Base-by-base conservation (phyloP, 2,797 vertebrate genomes). In the Ctenopoma kingsleyae region DNA sequence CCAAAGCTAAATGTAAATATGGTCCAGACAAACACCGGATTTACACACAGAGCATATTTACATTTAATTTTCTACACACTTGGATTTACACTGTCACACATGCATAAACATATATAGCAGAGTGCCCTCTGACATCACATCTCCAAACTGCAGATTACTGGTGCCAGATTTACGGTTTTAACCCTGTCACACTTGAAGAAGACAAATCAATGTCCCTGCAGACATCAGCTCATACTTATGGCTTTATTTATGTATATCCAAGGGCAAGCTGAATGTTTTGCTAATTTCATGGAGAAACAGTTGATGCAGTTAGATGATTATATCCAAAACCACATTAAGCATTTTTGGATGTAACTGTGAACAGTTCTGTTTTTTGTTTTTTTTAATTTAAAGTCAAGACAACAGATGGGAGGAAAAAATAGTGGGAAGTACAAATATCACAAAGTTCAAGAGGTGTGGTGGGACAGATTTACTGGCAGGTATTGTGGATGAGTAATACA, bases 201-300 rank as follows among this genome's bases (percentile, higher is more conserved):
- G 88, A 86, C 79, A 86, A 90, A 89, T 92, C 88, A 90, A 86
- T 88, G 84, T 91, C 87, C 79, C 83, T n/a, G 62, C 77, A 90
- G 85, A 89, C 81, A 35, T 71, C 71, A 72, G 76, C 85, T 89
- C 85, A 62, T 76, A 51, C 81, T 80, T 80, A 66, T 58, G 41
- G 77, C 47, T 85, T 87, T 91, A 91, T 90, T 89, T 90, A 91
- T 92, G 88, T 87, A 91, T 89, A 92, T 89, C 85, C 87, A 84
- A 85, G 72, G 77, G 90, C 54, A 16, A 83, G 76, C 35, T 69
- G 60, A 63, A 71, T 50, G 57, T 80, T 77, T 82, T 49, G 49
- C 47, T 63, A 69, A 82, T 86, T 71, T 78, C 51, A 66, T 1
- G 5, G 43, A 78, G 46, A 68, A 76, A 49, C 62, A 72, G 59